Evolutionary conservation across 2,888 invertebrate genomes (phyloP).

Genomic region (Hanleya hanleyi): DNA sequence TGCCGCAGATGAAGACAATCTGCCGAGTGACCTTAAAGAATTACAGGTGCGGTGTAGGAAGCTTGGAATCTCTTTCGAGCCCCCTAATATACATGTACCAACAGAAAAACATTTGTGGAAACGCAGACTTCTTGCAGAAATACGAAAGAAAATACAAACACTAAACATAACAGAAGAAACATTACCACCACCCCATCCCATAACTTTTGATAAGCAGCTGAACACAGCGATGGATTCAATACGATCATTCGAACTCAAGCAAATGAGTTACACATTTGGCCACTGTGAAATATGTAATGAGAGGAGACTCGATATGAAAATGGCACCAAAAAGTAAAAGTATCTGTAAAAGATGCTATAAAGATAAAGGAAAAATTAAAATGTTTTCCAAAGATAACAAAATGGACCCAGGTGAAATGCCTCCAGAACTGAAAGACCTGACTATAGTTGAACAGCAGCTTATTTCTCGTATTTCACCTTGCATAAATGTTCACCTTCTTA

Average conservation of each 20-base stretch:
- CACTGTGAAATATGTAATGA: conserved; percentile 31
- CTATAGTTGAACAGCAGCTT: conserved; percentile 19
- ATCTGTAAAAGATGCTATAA: conserved; percentile 17
- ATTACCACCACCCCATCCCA: background rate
- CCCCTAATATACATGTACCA: too few species aligned
- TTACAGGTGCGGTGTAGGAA: too few species aligned
- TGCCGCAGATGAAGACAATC: too few species aligned
- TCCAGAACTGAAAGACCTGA: conserved; percentile 1
- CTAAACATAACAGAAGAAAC: too few species aligned
- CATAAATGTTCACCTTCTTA: conserved; percentile 22
- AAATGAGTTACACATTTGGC: too few species aligned
- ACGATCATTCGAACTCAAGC: too few species aligned
- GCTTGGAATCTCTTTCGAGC: too few species aligned
- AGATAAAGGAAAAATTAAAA: conserved; percentile 28
- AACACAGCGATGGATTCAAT: conserved; percentile 18
- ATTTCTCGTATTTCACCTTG: conserved; percentile 18
- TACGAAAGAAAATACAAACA: background rate
- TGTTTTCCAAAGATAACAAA: conserved; percentile 37
- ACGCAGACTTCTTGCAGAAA: too few species aligned
- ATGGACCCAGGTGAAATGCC: conserved; percentile 25
- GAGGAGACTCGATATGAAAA: conserved; percentile 15
- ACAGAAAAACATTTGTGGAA: too few species aligned
- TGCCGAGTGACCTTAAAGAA: too few species aligned
- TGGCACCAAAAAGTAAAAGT: background rate
- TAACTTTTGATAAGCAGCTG: background rate